Evolutionary conservation across 2,888 invertebrate genomes (phyloP).

Genomic region (Dynastes tityus): DNA sequence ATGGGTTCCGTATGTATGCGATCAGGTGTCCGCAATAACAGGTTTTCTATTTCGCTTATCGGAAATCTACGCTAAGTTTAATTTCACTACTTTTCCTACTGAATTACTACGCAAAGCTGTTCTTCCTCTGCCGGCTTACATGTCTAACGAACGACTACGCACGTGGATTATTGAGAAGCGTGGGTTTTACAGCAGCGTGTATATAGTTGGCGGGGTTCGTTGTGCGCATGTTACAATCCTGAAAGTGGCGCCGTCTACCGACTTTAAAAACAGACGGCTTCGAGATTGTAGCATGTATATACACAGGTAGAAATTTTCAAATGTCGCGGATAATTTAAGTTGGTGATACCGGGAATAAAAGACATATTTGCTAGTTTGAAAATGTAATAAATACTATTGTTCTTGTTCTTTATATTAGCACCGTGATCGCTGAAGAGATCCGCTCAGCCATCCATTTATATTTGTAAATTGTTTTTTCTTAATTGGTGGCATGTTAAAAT

Average conservation of each 20-base stretch:
- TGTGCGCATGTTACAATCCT: slow-evolving; percentile 49
- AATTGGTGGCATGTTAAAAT: too few relatives aligned
- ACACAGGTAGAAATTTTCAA: too few relatives aligned
- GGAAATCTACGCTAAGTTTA: neutral
- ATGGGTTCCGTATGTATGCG: neutral
- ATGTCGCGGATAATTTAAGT: too few relatives aligned
- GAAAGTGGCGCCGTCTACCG: slow-evolving; percentile 12
- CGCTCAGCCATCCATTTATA: too few relatives aligned
- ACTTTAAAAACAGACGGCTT: slow-evolving; percentile 17
- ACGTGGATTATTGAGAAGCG: slow-evolving; percentile 53
- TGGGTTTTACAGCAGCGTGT: slow-evolving; percentile 47
- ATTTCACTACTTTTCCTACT: neutral
- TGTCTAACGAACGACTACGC: slow-evolving; percentile 48
- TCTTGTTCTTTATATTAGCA: too few relatives aligned
- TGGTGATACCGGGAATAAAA: too few relatives aligned
- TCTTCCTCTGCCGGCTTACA: slow-evolving; percentile 21
- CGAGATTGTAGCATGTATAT: neutral
- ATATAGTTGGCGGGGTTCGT: slow-evolving; percentile 55
- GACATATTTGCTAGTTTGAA: too few relatives aligned
- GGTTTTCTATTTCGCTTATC: neutral
- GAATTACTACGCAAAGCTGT: neutral
- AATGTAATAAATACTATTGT: too few relatives aligned
- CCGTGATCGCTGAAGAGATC: too few relatives aligned
- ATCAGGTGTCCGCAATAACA: neutral
- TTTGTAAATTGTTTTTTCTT: too few relatives aligned